Evolutionary conservation across 2,113 vertebrate species (phyloP), one percentile per base, ranked within the genome.

Genomic region (Chlorocebus sabaeus): DNA sequence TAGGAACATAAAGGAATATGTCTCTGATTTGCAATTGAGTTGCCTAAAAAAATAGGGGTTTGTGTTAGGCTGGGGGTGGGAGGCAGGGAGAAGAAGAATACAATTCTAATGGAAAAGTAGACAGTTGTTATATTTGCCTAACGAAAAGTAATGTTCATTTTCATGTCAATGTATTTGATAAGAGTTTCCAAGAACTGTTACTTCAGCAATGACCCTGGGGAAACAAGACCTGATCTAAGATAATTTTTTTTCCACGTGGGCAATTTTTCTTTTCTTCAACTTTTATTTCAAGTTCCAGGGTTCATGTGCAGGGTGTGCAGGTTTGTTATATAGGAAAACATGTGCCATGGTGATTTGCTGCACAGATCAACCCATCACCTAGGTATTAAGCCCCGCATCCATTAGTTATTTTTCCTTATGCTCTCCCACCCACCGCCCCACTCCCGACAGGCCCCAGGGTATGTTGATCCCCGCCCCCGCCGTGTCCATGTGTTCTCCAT

Each of bases 151-250:
- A 68, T 73, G 40, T 64, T 89, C 18, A 8, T 5, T 64, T 93
- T 93, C 76, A 89, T 96, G 43, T 40, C 57, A 70, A 61, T 72
- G 67, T 87, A 20, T 67, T 96, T 91, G 55, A 86, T 52, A 61
- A 93, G 32, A 87, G 81, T 92, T 95, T 97, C 57, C 25, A 90
- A 97, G 68, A 96, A 95, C 57, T 76, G 16, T 70, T 90, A 89
- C 64, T 91, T 68, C 14, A 89, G 27, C 48, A 67, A 14, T 78
- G 48, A 55, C 59, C 64, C 30, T 72, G 8, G n/a, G 16, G 8
- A 96, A 88, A 87, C 17, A 90, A 84, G 20, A 81, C 86, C n/a
- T 75, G 32, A 90, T 89, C 70, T 79, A 92, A 79, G 48, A 78
- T 50, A 76, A 87, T 3, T 52, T 35, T 92, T 55, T 73, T 80